phyloP scores from a whole-genome alignment of 2,797 vertebrate genomes.

The Denticeps clupeoides region DNA sequence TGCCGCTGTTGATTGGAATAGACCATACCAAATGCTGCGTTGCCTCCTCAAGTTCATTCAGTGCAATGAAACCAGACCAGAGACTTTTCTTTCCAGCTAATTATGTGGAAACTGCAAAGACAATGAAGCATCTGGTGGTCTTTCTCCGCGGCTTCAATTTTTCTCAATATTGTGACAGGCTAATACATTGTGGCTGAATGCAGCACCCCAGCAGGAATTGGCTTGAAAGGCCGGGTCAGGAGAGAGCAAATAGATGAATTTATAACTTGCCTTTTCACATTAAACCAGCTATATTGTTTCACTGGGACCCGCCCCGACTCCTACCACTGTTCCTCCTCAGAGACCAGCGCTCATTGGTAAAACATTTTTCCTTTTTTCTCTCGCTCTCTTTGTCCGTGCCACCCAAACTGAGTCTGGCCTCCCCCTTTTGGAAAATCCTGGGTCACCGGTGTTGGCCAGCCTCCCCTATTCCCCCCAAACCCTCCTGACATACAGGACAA shows the following conservation, averaged over 20 bases:
- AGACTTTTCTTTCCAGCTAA: slow-evolving; percentile 92
- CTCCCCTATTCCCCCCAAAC: slow-evolving; percentile 26
- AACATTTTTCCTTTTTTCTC: slow-evolving; percentile 38
- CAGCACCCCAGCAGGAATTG: slow-evolving; percentile 66
- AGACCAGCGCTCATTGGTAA: slow-evolving; percentile 70
- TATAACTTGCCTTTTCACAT: slow-evolving; percentile 87
- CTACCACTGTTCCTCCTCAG: slow-evolving; percentile 64
- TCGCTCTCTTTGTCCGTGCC: slow-evolving; percentile 40
- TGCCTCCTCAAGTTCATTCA: slow-evolving; percentile 96
- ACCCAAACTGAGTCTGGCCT: slow-evolving; percentile 65
- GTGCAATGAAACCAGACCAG: slow-evolving; percentile 77
- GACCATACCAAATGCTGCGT: slow-evolving; percentile 76
- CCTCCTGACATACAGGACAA: slow-evolving; percentile 32
- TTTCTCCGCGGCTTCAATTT: slow-evolving; percentile 82
- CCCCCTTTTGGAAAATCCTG: slow-evolving; percentile 26
- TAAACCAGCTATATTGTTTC: slow-evolving; percentile 62
- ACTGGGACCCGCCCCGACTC: slow-evolving; percentile 47
- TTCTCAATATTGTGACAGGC: slow-evolving; percentile 93
- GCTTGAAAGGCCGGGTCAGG: slow-evolving; percentile 81
- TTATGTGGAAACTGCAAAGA: slow-evolving; percentile 97
- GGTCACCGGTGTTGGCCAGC: slow-evolving; percentile 29
- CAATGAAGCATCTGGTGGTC: slow-evolving; percentile 99
- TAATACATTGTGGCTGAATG: slow-evolving; percentile 86
- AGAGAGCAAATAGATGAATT: slow-evolving; percentile 99
- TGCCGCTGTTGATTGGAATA: slow-evolving; percentile 49